Base-by-base conservation (phyloP, 2,888 invertebrate species). In the Folsomia manolachei region DNA sequence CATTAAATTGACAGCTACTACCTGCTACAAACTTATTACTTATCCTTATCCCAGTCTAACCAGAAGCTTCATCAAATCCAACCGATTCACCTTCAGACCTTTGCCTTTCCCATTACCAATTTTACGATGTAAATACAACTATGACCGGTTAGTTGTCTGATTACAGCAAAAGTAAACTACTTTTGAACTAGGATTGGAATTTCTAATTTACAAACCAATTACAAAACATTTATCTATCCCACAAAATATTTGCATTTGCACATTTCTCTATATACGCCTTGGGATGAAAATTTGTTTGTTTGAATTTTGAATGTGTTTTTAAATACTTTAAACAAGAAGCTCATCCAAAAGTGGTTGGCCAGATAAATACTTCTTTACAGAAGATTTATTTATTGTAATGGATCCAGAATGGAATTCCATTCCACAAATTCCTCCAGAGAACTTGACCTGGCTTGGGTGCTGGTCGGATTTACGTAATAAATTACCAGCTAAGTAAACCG, bases 351-450 rank as follows among this genome's bases (percentile, higher is more conserved):
- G 39, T 39, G 14, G 39, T 4, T 39, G 39, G 7, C 4, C 39
- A 39, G 7, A 39, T 39, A 39, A 4, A 39, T 39, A 39, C 39
- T 4, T 39, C 39, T 9, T 39, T 4, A 39, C 14, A 39, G 7
- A 39, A 14, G 39, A 39, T 39, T 39, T 39, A 39, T 39, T 39
- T 39, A 39, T 39, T 39, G 39, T 39, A 39, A 39, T 39, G n/a
- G n/a, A n/a, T n/a, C n/a, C n/a, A n/a, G n/a, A n/a, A n/a, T n/a
- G 39, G 39, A 39, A 39, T 39, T 39, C 39, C 56, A 56, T 56
- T 56, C 56, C 56, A 21, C 21, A 21, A 56, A 56, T 56, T 56
- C 56, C 56, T 39, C 39, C 56, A 56, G 51, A 51, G 51, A 51
- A 21, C 56, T 19, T 18, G 56, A 21, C 19, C 19, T n/a, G 56